These are phyloP conservation scores for Spicauda simplicius DNA, from an alignment of 2,888 invertebrate species.

Conservation along the genomic window DNA sequence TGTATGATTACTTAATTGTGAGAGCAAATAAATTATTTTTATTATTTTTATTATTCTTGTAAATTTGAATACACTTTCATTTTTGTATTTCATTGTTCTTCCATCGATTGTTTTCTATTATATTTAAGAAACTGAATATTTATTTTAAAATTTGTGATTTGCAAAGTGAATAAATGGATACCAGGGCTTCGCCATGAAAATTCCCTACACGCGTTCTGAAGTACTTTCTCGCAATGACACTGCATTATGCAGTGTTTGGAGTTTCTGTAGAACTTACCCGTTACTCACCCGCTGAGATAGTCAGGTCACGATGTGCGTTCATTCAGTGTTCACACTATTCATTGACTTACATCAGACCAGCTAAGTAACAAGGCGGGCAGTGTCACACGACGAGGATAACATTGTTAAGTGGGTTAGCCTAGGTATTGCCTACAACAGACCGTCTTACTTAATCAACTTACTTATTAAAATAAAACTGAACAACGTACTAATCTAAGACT, in stretches of 20 bases:
- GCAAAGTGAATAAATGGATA: background rate
- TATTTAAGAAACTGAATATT: too few relatives aligned
- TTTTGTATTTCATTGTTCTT: too few relatives aligned
- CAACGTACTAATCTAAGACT: too few relatives aligned
- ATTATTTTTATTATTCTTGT: too few relatives aligned
- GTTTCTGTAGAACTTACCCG: constrained; percentile 1
- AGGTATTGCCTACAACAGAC: too few relatives aligned
- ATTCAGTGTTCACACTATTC: constrained; percentile 13
- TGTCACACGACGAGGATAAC: background rate
- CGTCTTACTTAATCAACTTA: too few relatives aligned
- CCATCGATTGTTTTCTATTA: too few relatives aligned
- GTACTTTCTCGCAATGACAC: background rate
- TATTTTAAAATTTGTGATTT: background rate
- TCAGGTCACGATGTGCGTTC: background rate
- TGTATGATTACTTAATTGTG: too few relatives aligned
- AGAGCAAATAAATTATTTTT: too few relatives aligned
- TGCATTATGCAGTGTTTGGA: constrained; percentile 7
- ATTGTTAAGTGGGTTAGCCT: too few relatives aligned
- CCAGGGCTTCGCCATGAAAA: background rate
- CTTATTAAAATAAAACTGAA: too few relatives aligned
- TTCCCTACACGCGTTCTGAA: background rate
- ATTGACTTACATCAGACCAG: constrained; percentile 24
- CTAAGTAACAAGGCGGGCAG: background rate
- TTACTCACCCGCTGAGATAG: background rate
- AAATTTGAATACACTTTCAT: too few relatives aligned